Conservation (phyloP, 2,797 vertebrate genomes). For the Peromyscus eremicus region DNA sequence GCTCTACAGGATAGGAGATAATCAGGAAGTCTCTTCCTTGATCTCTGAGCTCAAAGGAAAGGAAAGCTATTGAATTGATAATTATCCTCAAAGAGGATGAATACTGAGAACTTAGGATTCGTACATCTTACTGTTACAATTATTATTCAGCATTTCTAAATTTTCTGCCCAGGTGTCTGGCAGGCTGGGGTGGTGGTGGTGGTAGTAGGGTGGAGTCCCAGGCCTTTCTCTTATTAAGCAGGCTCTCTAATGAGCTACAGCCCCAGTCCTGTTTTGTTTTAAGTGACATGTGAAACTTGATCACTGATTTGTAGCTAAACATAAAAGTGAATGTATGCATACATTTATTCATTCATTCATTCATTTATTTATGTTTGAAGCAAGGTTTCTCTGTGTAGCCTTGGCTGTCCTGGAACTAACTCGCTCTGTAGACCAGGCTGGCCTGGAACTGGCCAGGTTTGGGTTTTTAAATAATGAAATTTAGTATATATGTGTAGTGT, state of each 20-base stretch:
- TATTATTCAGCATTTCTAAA: not conserved
- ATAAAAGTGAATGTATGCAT: not conserved
- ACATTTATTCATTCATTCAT: no score
- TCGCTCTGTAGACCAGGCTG: not conserved
- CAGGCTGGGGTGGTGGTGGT: not conserved
- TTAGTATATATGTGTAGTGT: not conserved
- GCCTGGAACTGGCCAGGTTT: not conserved
- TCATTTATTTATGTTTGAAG: not conserved
- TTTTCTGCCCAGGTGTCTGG: not conserved
- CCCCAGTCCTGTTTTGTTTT: constrained; percentile 20
- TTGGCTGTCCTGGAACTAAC: not conserved
- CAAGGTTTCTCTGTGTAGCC: not conserved
- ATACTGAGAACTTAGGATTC: not conserved
- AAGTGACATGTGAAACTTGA: constrained; percentile 38
- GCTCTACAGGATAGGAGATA: not conserved
- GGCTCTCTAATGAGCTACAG: not conserved
- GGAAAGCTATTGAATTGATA: constrained; percentile 27
- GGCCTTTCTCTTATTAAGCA: not conserved
- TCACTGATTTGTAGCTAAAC: constrained; percentile 19
- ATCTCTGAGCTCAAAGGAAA: constrained; percentile 31
- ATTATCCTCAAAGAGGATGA: constrained; percentile 27
- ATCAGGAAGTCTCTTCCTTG: constrained; percentile 8
- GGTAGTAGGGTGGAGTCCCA: no score
- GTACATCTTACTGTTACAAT: not conserved
- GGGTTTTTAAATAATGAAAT: not conserved